Evolutionary conservation across 2,888 invertebrate genomes (phyloP), one percentile per base, ranked within the genome.

Genomic region (Zele albiditarsus): DNA sequence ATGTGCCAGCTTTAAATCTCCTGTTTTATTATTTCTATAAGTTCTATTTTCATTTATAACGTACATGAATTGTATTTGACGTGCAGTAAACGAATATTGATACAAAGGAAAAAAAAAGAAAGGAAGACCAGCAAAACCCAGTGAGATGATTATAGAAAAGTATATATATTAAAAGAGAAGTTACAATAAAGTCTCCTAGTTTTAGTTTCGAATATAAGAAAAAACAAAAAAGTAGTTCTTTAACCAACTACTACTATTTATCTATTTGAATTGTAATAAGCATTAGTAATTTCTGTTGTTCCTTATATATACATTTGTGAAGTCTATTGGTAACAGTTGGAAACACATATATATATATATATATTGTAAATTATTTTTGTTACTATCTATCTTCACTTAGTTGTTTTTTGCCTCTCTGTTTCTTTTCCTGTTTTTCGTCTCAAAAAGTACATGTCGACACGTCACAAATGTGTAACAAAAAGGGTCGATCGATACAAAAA

Each of bases 321-420:
- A 88, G 85, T 89, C 84, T 89, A 88, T 84, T n/a, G n/a, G 84
- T 85, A 85, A 85, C 81, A 68, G 87, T 88, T 88, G 81, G 62
- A 65, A 53, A 69, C 68, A 20, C 20, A 53, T 20, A 20, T 6
- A 53, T 53, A 46, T 38, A 31, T 38, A 38, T 46, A 46, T 3
- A n/a, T 3, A n/a, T 53, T 53, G 53, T 10, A 23, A 65, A 57
- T 74, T 66, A 62, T 46, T 27, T 33, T 38, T 58, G 65, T 58
- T 63, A 63, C 53, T 71, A 42, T 73, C 58, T 46, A 27, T 71
- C 46, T 74, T 31, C 5, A 28, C 16, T 62, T 31, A 4, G 12
- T 23, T 63, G 38, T 62, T 42, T 58, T 70, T 14, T 53, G 20
- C 20, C n/a, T 53, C 16, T 14, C 16, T 53, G n/a, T 53, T 53